Evolutionary conservation across 2,888 invertebrate species (phyloP).

Genomic region (Erebia aethiops): DNA sequence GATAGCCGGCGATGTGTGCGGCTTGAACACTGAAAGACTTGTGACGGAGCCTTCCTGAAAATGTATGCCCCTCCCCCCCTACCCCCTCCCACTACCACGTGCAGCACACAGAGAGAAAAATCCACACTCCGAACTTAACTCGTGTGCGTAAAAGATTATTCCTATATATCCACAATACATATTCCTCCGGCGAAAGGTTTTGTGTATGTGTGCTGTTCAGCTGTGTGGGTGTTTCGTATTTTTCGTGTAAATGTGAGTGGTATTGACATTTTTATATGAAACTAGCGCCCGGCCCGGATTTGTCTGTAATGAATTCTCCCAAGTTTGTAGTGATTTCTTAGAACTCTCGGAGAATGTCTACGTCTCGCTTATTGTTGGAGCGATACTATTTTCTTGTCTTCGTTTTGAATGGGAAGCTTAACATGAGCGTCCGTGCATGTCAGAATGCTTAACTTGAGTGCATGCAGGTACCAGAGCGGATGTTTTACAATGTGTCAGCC

Average conservation of each 20-base stretch:
- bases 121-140: constrained; percentile 46
- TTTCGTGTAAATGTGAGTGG: constrained; percentile 55
- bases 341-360: neutral
- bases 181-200: constrained; percentile 30
- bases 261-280: constrained; percentile 82
- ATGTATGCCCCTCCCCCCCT: constrained; percentile 67
- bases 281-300: constrained; percentile 52
- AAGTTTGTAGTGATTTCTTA: constrained; percentile 32
- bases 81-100: constrained; percentile 47
- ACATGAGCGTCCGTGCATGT: constrained; percentile 9
- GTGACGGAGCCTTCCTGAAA: constrained; percentile 81
- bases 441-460: constrained; percentile 7
- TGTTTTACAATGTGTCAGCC: neutral
- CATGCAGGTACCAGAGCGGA: neutral
- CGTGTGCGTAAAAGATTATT: constrained; percentile 66
- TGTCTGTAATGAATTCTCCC: constrained; percentile 41
- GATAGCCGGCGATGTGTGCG: constrained; percentile 80
- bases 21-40: constrained; percentile 80
- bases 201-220: constrained; percentile 50
- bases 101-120: constrained; percentile 59
- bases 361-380: constrained; percentile 4
- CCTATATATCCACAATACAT: constrained; percentile 59
- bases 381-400: constrained; percentile 17
- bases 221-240: constrained; percentile 54
- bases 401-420: constrained; percentile 11